Conservation (phyloP, 2,113 vertebrate species). For the Xenus cinereus region DNA sequence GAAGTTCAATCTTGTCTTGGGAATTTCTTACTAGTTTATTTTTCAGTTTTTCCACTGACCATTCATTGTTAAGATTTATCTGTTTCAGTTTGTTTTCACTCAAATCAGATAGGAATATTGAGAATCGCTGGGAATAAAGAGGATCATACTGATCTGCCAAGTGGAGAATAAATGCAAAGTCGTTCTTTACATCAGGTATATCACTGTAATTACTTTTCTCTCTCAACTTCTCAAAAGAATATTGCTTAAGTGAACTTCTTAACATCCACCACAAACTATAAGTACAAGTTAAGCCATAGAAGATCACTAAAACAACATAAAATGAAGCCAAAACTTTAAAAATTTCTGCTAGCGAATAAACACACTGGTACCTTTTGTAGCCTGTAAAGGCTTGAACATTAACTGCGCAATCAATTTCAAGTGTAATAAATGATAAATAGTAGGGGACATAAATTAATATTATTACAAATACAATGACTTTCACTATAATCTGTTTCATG, state of each 20-base stretch:
- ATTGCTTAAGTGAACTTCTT: constrained; percentile 83
- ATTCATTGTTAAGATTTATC: constrained; percentile 83
- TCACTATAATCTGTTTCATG: constrained; percentile 83
- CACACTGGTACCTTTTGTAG: constrained; percentile 82
- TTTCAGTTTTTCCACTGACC: constrained; percentile 81
- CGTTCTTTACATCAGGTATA: constrained; percentile 84
- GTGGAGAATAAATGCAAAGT: constrained; percentile 87
- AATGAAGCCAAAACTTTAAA: constrained; percentile 83
- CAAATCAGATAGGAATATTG: constrained; percentile 83
- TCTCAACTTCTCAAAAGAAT: constrained; percentile 83
- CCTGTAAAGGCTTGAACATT: constrained; percentile 81
- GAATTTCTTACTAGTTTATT: constrained; percentile 78
- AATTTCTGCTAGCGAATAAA: constrained; percentile 81
- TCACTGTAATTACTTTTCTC: constrained; percentile 85
- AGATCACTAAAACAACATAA: constrained; percentile 78
- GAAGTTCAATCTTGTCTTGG: constrained; percentile 80
- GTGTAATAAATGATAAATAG: constrained; percentile 77
- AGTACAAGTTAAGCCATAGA: constrained; percentile 82
- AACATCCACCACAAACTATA: constrained; percentile 86
- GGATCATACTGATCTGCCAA: constrained; percentile 84
- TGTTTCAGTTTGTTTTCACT: constrained; percentile 84
- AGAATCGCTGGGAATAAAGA: constrained; percentile 84
- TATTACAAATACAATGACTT: constrained; percentile 78
- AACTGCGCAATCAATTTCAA: constrained; percentile 80
- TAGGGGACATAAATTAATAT: constrained; percentile 81